Evolutionary conservation across 1,140 invertebrate species (phyloP).

Genomic region (Hyphantria cunea): DNA sequence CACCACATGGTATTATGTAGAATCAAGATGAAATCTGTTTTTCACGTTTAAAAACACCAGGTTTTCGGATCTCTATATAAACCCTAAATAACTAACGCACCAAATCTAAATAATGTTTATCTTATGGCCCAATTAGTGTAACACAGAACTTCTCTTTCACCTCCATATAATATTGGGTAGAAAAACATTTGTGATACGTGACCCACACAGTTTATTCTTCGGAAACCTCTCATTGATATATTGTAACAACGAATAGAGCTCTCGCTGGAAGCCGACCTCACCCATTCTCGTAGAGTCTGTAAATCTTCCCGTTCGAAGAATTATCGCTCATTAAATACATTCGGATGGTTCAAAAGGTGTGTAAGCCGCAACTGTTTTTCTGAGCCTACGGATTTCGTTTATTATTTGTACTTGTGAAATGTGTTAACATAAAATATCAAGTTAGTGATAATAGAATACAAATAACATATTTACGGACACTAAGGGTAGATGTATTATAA

Average conservation of each 20-base stretch:
- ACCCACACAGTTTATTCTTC: slow-evolving; percentile 53
- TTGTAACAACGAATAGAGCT: slow-evolving; percentile 42
- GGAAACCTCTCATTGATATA: slow-evolving; percentile 61
- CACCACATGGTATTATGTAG: too few relatives aligned
- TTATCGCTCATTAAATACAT: slow-evolving; percentile 48
- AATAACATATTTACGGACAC: too few relatives aligned
- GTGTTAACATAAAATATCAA: too few relatives aligned
- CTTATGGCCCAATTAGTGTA: slow-evolving; percentile 13
- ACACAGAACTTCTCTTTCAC: slow-evolving; percentile 41
- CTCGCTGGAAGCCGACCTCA: slow-evolving; percentile 40
- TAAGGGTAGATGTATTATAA: too few relatives aligned
- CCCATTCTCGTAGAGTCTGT: slow-evolving; percentile 44
- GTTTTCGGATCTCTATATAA: not conserved
- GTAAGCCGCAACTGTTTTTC: not conserved
- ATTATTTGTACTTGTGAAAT: not conserved
- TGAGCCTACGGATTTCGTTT: not conserved
- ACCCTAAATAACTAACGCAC: not conserved
- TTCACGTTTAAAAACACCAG: too few relatives aligned
- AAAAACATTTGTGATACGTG: slow-evolving; percentile 68
- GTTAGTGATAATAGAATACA: too few relatives aligned
- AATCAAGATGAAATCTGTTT: too few relatives aligned
- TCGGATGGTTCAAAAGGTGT: slow-evolving; percentile 31
- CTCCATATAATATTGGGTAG: slow-evolving; percentile 53
- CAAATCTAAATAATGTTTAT: slow-evolving; percentile 18
- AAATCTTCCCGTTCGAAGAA: slow-evolving; percentile 49